A percentile compares a stretch with the other conserved stretches of the same genome.
Conservation (phyloP, 2,797 vertebrate species). For the Ambastaia sidthimunki region DNA sequence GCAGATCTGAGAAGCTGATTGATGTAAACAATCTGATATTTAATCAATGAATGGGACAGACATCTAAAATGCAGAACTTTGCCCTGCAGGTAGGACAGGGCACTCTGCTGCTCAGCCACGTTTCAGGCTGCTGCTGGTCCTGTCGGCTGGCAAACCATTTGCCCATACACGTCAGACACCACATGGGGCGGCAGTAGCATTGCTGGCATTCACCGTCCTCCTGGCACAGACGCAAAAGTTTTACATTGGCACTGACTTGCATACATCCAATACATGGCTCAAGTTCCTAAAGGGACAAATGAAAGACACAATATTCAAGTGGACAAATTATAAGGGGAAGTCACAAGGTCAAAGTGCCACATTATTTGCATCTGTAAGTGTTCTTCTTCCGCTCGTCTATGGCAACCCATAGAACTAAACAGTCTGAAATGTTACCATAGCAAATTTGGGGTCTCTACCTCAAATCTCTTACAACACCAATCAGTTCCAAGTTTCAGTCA, state of each 20-base stretch:
- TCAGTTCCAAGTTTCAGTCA: too few relatives aligned
- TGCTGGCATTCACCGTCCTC: constrained; percentile 82
- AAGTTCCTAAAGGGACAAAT: constrained; percentile 78
- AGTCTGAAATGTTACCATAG: too few relatives aligned
- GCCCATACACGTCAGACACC: constrained; percentile 94
- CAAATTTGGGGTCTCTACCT: too few relatives aligned
- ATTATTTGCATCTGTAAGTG: neutral
- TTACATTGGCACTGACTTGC: constrained; percentile 86
- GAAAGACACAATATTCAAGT: neutral
- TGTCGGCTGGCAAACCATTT: constrained; percentile 97
- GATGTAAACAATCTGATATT: neutral
- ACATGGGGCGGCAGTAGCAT: constrained; percentile 95
- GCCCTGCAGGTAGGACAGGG: constrained; percentile 93
- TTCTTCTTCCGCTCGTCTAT: too few relatives aligned
- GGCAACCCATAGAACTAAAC: too few relatives aligned
- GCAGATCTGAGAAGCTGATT: neutral
- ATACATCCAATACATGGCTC: constrained; percentile 94
- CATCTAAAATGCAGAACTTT: constrained; percentile 92
- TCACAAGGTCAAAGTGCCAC: neutral
- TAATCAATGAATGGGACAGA: constrained; percentile 82
- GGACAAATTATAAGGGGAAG: neutral
- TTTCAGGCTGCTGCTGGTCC: constrained; percentile 91
- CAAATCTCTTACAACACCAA: too few relatives aligned
- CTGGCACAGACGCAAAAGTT: constrained; percentile 86
- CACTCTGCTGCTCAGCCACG: constrained; percentile 91